These are phyloP conservation scores for Anas platyrhynchos DNA, from an alignment of 2,113 vertebrate species.

Conservation along the genomic window DNA sequence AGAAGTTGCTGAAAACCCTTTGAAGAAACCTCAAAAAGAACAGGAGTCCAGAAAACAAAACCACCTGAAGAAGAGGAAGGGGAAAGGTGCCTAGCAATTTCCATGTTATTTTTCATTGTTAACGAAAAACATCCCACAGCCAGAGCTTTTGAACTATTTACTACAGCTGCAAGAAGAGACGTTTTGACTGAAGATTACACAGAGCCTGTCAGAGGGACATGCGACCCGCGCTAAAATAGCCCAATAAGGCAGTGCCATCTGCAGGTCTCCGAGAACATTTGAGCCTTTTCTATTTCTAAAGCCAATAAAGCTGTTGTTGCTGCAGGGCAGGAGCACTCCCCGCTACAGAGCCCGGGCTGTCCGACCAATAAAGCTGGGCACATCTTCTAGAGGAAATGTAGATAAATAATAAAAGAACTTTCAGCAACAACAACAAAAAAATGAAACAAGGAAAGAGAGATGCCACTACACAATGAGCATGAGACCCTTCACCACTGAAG, in stretches of 20 bases:
- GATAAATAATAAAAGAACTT: background rate
- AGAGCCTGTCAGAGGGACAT: background rate
- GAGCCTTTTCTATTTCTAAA: background rate
- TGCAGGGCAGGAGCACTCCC: background rate
- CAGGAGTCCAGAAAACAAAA: background rate
- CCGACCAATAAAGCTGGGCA: background rate
- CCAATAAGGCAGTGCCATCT: constrained; percentile 45
- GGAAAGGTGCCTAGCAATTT: background rate
- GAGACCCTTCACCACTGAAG: background rate
- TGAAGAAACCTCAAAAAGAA: constrained; percentile 10
- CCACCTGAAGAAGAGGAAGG: background rate
- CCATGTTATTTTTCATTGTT: background rate
- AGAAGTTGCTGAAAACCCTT: background rate
- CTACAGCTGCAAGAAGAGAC: background rate
- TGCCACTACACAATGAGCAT: background rate
- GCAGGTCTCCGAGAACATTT: background rate
- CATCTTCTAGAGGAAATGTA: background rate
- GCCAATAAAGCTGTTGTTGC: background rate
- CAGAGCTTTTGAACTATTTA: background rate
- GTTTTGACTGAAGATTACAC: background rate
- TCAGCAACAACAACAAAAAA: background rate
- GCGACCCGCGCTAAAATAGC: background rate
- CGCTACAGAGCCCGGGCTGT: background rate
- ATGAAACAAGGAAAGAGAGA: background rate
- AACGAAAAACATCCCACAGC: background rate